phyloP scores from a whole-genome alignment of 2,888 invertebrate genomes.

The Criorhina ranunculi region DNA sequence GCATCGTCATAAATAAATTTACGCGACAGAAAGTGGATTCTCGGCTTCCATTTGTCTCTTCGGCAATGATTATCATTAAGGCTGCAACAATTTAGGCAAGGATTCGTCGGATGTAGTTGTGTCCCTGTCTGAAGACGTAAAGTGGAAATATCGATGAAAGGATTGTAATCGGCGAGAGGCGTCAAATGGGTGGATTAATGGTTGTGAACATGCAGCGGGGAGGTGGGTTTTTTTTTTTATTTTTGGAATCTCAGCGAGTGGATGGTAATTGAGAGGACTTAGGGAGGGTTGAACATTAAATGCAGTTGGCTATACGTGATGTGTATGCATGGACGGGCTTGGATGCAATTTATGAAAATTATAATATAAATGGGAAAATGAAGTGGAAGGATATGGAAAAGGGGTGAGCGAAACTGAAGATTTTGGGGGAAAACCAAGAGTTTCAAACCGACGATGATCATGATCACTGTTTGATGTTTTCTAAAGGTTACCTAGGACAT shows the following conservation, averaged over 20 bases:
- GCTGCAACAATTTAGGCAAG: constrained; percentile 39
- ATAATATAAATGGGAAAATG: background rate
- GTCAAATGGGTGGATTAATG: constrained; percentile 27
- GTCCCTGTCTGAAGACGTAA: constrained; percentile 16
- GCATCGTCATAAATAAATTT: constrained; percentile 67
- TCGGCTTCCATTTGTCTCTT: constrained; percentile 55
- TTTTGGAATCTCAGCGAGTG: background rate
- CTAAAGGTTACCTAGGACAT: too few relatives aligned
- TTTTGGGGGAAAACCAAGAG: too few relatives aligned
- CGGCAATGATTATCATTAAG: constrained; percentile 60
- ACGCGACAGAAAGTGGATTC: constrained; percentile 53
- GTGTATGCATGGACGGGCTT: too few relatives aligned
- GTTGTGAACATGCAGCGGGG: background rate
- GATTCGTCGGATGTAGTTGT: constrained; percentile 19
- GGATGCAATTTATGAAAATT: background rate
- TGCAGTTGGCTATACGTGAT: background rate
- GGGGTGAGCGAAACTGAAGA: too few relatives aligned
- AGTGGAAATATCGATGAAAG: constrained; percentile 39
- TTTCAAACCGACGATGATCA: too few relatives aligned
- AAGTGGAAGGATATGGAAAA: background rate
- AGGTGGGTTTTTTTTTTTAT: background rate
- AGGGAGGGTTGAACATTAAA: constrained; percentile 4
- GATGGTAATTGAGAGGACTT: constrained; percentile 2
- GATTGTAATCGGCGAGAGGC: constrained; percentile 13
- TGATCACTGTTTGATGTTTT: too few relatives aligned